These are phyloP conservation scores for Phacellophora camtschatica DNA, from an alignment of 30 jellyfish, hydroid and myxozoan genomes.

Conservation along the genomic window DNA sequence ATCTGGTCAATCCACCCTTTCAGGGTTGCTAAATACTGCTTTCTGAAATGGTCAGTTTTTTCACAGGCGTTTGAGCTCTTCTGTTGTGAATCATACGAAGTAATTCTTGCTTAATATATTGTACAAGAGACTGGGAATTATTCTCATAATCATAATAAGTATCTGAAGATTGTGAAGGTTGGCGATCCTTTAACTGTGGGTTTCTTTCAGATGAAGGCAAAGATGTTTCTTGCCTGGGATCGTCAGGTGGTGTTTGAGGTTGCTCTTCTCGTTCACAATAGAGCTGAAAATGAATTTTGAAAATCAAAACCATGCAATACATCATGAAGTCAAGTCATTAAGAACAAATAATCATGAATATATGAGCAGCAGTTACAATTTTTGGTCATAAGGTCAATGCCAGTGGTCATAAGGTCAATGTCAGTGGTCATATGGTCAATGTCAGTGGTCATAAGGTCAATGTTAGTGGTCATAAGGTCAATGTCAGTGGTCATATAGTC, in stretches of 20 bases:
- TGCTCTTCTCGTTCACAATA: background rate
- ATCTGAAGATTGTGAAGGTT: too few relatives aligned
- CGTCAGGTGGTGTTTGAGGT: background rate
- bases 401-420: too few relatives aligned
- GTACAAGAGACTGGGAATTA: conserved; percentile 3
- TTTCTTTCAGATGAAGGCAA: background rate
- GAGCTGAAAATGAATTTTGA: too few relatives aligned
- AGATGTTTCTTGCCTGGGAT: background rate
- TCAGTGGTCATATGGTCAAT: too few relatives aligned
- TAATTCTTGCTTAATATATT: background rate
- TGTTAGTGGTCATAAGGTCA: too few relatives aligned
- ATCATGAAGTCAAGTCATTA: background rate
- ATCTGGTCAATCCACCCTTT: too few relatives aligned
- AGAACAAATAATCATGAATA: background rate
- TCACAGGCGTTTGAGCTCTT: background rate
- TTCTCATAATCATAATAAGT: background rate
- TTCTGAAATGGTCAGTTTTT: background rate
- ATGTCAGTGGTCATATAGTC: too few relatives aligned
- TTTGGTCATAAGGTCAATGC: too few relatives aligned
- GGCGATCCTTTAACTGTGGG: background rate
- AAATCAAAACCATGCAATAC: too few relatives aligned
- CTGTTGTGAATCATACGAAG: background rate
- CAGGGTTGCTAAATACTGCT: background rate
- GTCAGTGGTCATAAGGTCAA: too few relatives aligned
- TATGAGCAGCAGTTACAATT: background rate